These are phyloP conservation scores for Globia sparganii DNA, from an alignment of 2,888 invertebrate species.

Conservation along the genomic window DNA sequence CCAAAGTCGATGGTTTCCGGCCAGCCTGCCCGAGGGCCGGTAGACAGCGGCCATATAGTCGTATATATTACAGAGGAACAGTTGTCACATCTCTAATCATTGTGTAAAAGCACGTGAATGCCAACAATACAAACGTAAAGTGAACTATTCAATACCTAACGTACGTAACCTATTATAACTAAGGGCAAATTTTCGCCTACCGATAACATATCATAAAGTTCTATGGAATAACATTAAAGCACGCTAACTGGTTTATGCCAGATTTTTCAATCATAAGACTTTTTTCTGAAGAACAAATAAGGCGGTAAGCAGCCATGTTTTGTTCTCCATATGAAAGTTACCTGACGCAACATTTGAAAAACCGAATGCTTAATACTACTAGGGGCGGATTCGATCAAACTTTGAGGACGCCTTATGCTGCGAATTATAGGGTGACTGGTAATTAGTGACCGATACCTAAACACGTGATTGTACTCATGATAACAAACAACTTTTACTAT, in stretches of 20 bases:
- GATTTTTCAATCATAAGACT: slow-evolving; percentile 2
- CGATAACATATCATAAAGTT: slow-evolving; percentile 40
- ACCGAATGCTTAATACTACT: slow-evolving; percentile 15
- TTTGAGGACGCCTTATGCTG: not conserved
- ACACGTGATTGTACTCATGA: no score
- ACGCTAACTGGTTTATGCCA: slow-evolving; percentile 24
- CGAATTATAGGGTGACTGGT: no score
- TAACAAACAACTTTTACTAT: no score
- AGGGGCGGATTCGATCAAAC: not conserved
- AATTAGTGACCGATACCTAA: no score
- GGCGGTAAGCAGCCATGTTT: not conserved
- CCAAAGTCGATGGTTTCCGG: not conserved
- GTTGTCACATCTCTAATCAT: slow-evolving; percentile 57
- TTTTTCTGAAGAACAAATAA: slow-evolving; percentile 4
- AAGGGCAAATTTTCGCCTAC: slow-evolving; percentile 27
- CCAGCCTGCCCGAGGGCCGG: slow-evolving; percentile 5
- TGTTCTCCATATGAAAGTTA: slow-evolving; percentile 2
- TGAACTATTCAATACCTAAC: slow-evolving; percentile 54
- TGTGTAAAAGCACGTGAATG: slow-evolving; percentile 68
- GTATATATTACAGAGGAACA: slow-evolving; percentile 60
- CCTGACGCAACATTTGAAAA: slow-evolving; percentile 9
- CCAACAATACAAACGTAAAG: slow-evolving; percentile 56
- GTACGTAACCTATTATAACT: slow-evolving; percentile 18
- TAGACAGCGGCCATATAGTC: slow-evolving; percentile 41
- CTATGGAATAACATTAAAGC: slow-evolving; percentile 49